Evolutionary conservation across 2,113 vertebrate species (phyloP), one percentile per base, ranked within the genome.

Genomic region (Dermatemys mawii): DNA sequence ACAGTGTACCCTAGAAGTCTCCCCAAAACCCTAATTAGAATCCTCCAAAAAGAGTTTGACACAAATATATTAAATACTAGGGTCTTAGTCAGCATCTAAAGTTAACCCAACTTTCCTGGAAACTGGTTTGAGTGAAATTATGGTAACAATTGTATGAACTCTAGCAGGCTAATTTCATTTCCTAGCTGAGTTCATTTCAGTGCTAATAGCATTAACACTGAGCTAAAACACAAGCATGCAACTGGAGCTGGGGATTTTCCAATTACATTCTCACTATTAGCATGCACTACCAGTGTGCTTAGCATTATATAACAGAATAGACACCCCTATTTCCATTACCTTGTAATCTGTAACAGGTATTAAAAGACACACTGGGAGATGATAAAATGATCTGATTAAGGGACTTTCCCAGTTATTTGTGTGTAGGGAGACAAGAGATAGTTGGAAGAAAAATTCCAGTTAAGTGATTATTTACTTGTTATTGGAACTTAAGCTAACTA

Each of bases 341-440:
- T 83, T 49, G 5, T 78, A 48, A 41, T 38, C 6, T 41, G 41
- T 19, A 67, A 19, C 67, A 84, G 67, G 29, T 11, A 38, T 26
- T 55, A 76, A 0, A 2, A 35, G n/a, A 87, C 41, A 41, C 41
- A n/a, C 27, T 0, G 0, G 41, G 41, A 53, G 11, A 3, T 6
- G 32, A 51, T 60, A 35, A 85, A 53, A 81, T 55, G 81, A 26
- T 0, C 0, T 48, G 8, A 67, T 22, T 19, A 80, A 80, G 11
- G 24, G 67, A 53, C 38, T 16, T 2, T 83, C 89, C 0, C 0
- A n/a, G 41, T 78, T 9, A 7, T 6, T 87, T 70, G 3, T 81
- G n/a, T 41, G 49, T 53, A 35, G 50, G 50, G 49, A 81, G 5
- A 8, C 11, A 49, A 78, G 63, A 70, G n/a, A 4, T 8, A 22